A percentile compares a stretch with the other conserved stretches of the same genome.
These are phyloP conservation scores for Alosa sapidissima DNA, from an alignment of 2,797 vertebrate genomes.

Conservation along the genomic window DNA sequence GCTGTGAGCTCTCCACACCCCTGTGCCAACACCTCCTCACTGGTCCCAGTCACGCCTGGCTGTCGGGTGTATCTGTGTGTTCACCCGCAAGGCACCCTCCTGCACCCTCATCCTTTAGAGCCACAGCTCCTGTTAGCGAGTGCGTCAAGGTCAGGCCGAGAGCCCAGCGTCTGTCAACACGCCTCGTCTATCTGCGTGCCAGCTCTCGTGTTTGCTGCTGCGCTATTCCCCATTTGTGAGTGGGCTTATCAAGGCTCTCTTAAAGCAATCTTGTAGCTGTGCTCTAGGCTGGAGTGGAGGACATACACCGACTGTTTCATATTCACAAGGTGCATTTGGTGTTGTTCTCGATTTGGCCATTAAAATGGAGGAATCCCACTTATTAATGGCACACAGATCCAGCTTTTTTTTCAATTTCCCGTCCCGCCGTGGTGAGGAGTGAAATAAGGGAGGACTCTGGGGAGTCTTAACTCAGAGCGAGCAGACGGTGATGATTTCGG, in stretches of 20 bases:
- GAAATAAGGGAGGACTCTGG: not conserved
- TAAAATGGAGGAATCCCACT: not conserved
- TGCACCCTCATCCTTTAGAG: not conserved
- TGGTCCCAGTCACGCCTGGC: not conserved
- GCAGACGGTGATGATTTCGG: constrained; percentile 19
- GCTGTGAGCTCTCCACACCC: not conserved
- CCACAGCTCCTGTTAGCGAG: not conserved
- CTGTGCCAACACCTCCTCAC: not conserved
- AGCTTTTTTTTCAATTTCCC: not conserved
- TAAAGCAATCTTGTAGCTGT: not conserved
- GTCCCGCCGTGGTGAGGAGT: not conserved
- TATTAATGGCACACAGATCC: not conserved
- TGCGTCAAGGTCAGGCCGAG: not conserved
- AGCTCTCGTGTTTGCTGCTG: not conserved
- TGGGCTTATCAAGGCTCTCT: not conserved
- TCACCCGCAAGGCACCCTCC: not conserved
- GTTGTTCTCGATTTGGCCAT: not conserved
- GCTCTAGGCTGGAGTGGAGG: not conserved
- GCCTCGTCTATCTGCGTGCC: not conserved
- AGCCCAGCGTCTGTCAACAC: not conserved
- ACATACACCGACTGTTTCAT: not conserved
- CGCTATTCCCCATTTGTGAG: not conserved
- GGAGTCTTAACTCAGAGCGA: not conserved
- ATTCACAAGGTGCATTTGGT: not conserved
- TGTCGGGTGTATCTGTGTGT: not conserved